Base-by-base conservation (phyloP, 2,888 invertebrate genomes). In the Xylophagus ater region DNA sequence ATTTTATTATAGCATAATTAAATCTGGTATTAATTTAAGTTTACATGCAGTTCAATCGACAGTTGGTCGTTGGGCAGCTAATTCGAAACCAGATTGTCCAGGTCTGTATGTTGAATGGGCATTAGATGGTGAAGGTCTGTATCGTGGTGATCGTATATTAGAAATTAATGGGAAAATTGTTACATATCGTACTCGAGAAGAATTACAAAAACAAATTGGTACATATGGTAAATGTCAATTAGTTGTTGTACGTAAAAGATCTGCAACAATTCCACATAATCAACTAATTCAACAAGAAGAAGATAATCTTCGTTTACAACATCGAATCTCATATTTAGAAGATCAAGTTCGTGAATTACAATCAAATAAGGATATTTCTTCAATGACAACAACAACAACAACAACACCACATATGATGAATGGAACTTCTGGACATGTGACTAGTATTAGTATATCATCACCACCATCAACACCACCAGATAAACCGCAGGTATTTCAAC, bases 291-390 rank as follows among this genome's bases (percentile, higher is more conserved):
- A 60, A 44, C 59, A 68, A 14, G 76, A 79, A 52, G 72, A 80
- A 15, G 88, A 88, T 63, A 88, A 87, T 66, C 76, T 86, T 44
- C 70, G 88, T 35, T 70, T 89, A 43, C 86, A 86, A 10, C 89
- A 89, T 62, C 72, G 89, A 49, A 89, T 89, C 53, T 84, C 86
- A 2, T 89, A 89, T 62, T 71, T 90, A 41, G 89, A 90, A 61
- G 88, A 89, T 56, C 88, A 88, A 65, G 86, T 86, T 47, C 67
- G 70, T 1, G 76, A 78, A 50, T 60, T 78, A 34, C 68, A 77
- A 37, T 60, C 47, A 2, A 50, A 51, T 3, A 63, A 64, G 46
- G 60, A 60, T 18, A n/a, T n/a, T n/a, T n/a, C n/a, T n/a, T n/a
- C n/a, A n/a, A n/a, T n/a, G n/a, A n/a, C n/a, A n/a, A n/a, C n/a